phyloP scores from a whole-genome alignment of 92 coral and sea anemone species.

The Parazoanthus darwini region DNA sequence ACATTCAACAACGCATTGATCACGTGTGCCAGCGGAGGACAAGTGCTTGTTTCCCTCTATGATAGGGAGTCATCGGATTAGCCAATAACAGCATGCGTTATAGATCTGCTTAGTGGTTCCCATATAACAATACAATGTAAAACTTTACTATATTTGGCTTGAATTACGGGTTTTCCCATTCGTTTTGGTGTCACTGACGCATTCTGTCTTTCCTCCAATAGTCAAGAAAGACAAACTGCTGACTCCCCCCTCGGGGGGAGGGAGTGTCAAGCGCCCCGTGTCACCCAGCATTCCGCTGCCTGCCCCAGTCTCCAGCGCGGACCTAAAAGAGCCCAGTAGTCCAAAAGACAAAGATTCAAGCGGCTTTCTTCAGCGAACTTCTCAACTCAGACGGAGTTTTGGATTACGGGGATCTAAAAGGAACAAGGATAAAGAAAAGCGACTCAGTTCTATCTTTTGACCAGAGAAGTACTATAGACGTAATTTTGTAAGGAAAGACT shows the following conservation, averaged over 20 bases:
- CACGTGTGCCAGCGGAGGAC: too few species aligned
- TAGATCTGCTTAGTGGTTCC: too few species aligned
- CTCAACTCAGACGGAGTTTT: constrained; percentile 79
- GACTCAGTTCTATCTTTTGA: constrained; percentile 76
- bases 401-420: constrained; percentile 80
- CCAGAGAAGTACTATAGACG: background rate
- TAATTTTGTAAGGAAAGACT: background rate
- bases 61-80: too few species aligned
- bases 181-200: background rate
- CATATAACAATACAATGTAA: too few species aligned
- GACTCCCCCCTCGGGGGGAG: constrained; percentile 49
- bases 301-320: constrained; percentile 90
- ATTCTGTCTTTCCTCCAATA: constrained; percentile 27
- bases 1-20: too few species aligned
- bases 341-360: constrained; percentile 45
- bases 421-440: constrained; percentile 69
- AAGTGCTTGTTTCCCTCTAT: too few species aligned
- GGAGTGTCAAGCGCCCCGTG: constrained; percentile 59
- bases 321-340: constrained; percentile 63
- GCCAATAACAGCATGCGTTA: too few species aligned
- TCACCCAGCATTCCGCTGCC: constrained; percentile 79
- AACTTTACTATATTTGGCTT: background rate
- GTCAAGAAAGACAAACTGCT: constrained; percentile 74
- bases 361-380: constrained; percentile 63
- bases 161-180: background rate